Conservation (phyloP, 2,888 invertebrate genomes). For the Junonia oenone region DNA sequence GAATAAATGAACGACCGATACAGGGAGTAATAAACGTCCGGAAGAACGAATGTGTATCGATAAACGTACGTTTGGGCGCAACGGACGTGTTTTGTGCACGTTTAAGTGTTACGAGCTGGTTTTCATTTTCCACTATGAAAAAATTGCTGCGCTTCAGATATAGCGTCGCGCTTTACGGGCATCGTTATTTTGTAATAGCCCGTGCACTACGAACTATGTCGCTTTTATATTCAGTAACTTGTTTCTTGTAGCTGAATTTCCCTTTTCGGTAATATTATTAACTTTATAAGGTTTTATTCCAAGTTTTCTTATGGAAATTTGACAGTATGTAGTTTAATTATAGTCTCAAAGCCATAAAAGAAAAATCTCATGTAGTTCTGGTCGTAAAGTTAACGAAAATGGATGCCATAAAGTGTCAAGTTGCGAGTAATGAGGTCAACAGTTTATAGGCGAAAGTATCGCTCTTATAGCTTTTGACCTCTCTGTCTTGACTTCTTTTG, state of each 20-base stretch:
- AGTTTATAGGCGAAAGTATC: slow-evolving; percentile 25
- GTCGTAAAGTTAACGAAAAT: slow-evolving; percentile 18
- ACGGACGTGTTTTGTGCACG: slow-evolving; percentile 1
- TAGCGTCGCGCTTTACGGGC: neutral
- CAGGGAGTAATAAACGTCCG: slow-evolving; percentile 19
- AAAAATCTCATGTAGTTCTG: neutral
- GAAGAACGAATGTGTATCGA: slow-evolving; percentile 24
- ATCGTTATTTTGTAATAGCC: neutral
- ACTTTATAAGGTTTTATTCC: neutral
- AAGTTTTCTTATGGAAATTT: neutral
- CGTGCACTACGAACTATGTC: neutral
- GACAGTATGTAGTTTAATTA: neutral
- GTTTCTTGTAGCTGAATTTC: too few relatives aligned
- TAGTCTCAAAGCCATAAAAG: neutral
- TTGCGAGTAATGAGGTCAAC: slow-evolving; percentile 30
- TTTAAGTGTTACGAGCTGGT: slow-evolving; percentile 1
- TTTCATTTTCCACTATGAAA: slow-evolving; percentile 1
- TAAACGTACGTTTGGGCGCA: slow-evolving; percentile 20
- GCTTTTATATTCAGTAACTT: neutral
- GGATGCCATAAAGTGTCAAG: slow-evolving; percentile 33
- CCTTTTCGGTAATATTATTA: neutral
- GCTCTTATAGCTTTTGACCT: slow-evolving; percentile 24
- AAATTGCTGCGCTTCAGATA: neutral
- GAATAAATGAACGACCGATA: slow-evolving; percentile 12
- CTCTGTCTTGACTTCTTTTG: slow-evolving; percentile 22